Percentiles rank a stretch among this genome's conserved stretches.
Evolutionary conservation across 2,113 vertebrate species (phyloP).

Genomic region (Orientallactaga bullata): DNA sequence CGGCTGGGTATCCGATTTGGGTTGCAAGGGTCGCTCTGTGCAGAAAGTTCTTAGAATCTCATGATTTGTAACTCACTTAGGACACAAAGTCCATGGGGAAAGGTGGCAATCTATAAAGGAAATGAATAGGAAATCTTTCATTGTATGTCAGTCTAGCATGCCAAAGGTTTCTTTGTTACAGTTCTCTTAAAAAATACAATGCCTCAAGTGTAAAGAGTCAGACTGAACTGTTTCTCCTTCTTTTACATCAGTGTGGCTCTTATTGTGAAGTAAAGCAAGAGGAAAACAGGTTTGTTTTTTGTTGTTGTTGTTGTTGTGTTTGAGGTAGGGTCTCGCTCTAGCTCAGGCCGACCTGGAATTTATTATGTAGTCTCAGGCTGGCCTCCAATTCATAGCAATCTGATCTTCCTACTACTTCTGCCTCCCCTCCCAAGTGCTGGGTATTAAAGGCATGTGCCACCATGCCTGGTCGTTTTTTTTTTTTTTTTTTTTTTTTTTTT

Average conservation of each 20-base stretch:
- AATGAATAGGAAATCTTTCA: conserved; percentile 4
- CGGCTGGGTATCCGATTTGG: not conserved
- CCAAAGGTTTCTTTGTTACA: not conserved
- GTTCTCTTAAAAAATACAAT: conserved; percentile 28
- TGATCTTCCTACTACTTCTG: too few species aligned
- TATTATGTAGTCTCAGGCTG: too few species aligned
- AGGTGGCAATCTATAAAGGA: not conserved
- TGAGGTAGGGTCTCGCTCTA: too few species aligned
- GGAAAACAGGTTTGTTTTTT: not conserved
- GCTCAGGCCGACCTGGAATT: too few species aligned
- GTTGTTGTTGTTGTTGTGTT: too few species aligned
- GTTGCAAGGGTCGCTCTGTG: not conserved
- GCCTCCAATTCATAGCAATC: too few species aligned
- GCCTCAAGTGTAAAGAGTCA: not conserved
- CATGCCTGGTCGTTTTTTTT: too few species aligned
- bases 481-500: too few species aligned
- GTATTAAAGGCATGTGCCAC: too few species aligned
- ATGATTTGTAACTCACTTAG: not conserved
- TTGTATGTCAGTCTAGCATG: not conserved
- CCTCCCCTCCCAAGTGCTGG: too few species aligned
- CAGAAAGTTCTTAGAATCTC: conserved; percentile 1
- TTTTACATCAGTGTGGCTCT: not conserved
- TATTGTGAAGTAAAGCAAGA: not conserved
- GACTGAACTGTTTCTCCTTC: not conserved
- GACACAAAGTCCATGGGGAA: not conserved